A percentile compares a stretch with the other conserved stretches of the same genome.
These are phyloP conservation scores for Scaptomyza tumidula DNA, from an alignment of 2,888 invertebrate species.

Conservation along the genomic window DNA sequence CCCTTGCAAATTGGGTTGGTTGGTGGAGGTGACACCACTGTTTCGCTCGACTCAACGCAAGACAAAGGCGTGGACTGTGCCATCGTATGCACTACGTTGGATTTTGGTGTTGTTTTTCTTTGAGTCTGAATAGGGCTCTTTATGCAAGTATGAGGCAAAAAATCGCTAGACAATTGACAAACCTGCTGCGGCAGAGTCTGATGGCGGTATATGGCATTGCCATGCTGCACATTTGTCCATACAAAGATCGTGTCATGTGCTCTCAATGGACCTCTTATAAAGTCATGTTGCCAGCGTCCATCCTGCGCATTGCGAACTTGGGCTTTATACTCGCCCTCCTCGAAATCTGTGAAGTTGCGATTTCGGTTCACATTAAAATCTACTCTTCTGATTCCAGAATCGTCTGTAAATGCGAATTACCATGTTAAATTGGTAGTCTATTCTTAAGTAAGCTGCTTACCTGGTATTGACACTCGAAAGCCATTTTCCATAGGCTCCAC, in stretches of 20 bases:
- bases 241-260: constrained; percentile 87
- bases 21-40: constrained; percentile 48
- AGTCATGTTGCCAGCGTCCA: constrained; percentile 86
- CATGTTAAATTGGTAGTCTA: not conserved
- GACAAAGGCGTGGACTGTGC: not conserved
- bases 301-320: constrained; percentile 84
- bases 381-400: constrained; percentile 86
- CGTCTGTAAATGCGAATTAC: constrained; percentile 82
- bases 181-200: constrained; percentile 53
- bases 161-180: constrained; percentile 44
- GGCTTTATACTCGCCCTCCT: constrained; percentile 86
- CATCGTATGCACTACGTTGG: not conserved
- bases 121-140: not conserved
- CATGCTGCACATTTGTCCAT: constrained; percentile 87
- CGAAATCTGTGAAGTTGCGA: constrained; percentile 84
- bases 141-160: constrained; percentile 46
- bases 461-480: constrained; percentile 79
- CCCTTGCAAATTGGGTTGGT: constrained; percentile 84
- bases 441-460: constrained; percentile 42
- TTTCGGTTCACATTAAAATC: constrained; percentile 89
- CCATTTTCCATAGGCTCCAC: constrained; percentile 67
- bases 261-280: constrained; percentile 84
- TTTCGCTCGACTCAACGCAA: constrained; percentile 30
- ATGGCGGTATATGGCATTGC: constrained; percentile 84
- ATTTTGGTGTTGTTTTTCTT: constrained; percentile 16